phyloP scores from a whole-genome alignment of 2,113 vertebrate species.

The Austrofundulus limnaeus region DNA sequence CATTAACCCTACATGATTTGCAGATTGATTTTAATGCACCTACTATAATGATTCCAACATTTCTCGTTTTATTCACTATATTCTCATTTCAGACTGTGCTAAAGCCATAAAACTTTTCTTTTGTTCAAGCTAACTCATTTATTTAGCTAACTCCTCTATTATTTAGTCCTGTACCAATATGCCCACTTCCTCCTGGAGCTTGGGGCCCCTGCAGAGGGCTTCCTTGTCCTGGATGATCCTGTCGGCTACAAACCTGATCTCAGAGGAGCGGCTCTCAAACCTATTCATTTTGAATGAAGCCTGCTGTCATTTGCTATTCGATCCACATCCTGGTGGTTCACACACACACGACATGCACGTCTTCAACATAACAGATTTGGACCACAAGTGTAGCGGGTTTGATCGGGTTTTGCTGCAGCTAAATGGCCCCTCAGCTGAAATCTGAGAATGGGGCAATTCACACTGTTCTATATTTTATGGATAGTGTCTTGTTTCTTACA shows the following conservation, averaged over 20 bases:
- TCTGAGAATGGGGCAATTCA: conserved; percentile 37
- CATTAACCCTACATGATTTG: no score
- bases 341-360: neutral
- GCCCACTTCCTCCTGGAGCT: conserved; percentile 43
- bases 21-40: no score
- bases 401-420: conserved; percentile 21
- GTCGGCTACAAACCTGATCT: conserved; percentile 56
- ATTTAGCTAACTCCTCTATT: conserved; percentile 36
- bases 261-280: conserved; percentile 22
- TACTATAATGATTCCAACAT: conserved; percentile 15
- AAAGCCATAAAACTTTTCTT: neutral
- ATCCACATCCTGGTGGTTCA: conserved; percentile 41
- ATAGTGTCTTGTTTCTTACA: conserved; percentile 47
- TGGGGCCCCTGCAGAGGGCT: conserved; percentile 19
- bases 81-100: neutral
- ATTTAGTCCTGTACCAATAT: conserved; percentile 48
- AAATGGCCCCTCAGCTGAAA: conserved; percentile 37
- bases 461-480: conserved; percentile 74
- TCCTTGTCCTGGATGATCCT: conserved; percentile 27
- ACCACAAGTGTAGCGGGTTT: conserved; percentile 10
- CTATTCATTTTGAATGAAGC: conserved; percentile 75
- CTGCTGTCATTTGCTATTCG: conserved; percentile 43
- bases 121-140: conserved; percentile 54
- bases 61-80: conserved; percentile 2
- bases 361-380: conserved; percentile 18